A percentile compares a stretch with the other conserved stretches of the same genome.
phyloP scores from a whole-genome alignment of 2,888 invertebrate species.

The Hipparchia semele region DNA sequence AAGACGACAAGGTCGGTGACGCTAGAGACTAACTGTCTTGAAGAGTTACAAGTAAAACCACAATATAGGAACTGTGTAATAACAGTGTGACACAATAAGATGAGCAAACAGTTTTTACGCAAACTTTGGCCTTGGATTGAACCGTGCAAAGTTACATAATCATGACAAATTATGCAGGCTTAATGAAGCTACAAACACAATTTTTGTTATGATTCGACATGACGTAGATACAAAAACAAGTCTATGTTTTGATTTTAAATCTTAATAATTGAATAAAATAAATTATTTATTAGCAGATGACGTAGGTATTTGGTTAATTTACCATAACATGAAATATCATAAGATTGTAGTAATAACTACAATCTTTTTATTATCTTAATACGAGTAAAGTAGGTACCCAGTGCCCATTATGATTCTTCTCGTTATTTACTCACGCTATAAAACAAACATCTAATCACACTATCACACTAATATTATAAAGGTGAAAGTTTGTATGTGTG shows the following conservation, averaged over 20 bases:
- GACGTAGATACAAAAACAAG: neutral
- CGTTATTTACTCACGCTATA: too few relatives aligned
- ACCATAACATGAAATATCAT: conserved; percentile 4
- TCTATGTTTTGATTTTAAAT: neutral
- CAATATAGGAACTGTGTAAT: neutral
- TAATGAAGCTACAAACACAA: neutral
- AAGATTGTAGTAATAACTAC: too few relatives aligned
- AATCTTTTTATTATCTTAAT: too few relatives aligned
- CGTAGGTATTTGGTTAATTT: conserved; percentile 8
- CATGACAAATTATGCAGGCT: neutral
- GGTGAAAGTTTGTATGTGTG: too few relatives aligned
- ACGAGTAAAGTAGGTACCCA: too few relatives aligned
- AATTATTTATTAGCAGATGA: neutral
- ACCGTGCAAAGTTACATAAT: conserved; percentile 1
- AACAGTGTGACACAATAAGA: conserved; percentile 32
- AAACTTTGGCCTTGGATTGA: conserved; percentile 40
- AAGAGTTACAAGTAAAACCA: conserved; percentile 10
- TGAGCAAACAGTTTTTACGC: conserved; percentile 44
- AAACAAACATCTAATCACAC: too few relatives aligned
- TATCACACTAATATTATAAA: too few relatives aligned
- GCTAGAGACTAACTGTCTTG: conserved; percentile 23
- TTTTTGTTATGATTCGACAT: neutral
- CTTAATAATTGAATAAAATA: conserved; percentile 7
- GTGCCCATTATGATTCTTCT: too few relatives aligned
- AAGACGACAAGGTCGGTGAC: conserved; percentile 9